These are phyloP conservation scores for Magallana angulata DNA, from an alignment of 1,140 invertebrate genomes.

Conservation along the genomic window DNA sequence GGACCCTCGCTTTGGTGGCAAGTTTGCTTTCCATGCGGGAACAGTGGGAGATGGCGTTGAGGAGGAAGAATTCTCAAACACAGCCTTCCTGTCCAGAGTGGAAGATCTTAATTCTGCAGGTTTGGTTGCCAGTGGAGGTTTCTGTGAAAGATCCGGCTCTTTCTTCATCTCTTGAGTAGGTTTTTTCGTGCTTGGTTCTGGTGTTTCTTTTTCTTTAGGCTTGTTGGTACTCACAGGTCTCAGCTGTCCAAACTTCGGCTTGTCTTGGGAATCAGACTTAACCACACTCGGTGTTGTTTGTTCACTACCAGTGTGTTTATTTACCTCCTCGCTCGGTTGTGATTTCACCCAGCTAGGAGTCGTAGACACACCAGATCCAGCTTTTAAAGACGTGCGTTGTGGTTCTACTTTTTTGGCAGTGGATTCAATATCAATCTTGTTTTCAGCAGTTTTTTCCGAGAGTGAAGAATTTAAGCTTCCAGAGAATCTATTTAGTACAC, in stretches of 20 bases:
- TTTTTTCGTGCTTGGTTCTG: conserved; percentile 4
- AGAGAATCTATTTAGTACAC: conserved; percentile 21
- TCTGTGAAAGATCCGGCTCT: conserved; percentile 21
- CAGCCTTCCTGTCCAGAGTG: conserved; percentile 1
- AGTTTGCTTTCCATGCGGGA: conserved; percentile 66
- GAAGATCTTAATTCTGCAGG: conserved; percentile 32
- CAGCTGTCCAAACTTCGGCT: conserved; percentile 34
- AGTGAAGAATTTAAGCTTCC: conserved; percentile 18
- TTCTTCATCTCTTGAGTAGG: conserved; percentile 38
- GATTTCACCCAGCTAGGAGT: conserved; percentile 58
- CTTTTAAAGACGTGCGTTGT: conserved; percentile 55
- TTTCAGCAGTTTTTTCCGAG: conserved; percentile 31
- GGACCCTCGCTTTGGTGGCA: conserved; percentile 56
- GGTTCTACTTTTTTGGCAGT: conserved; percentile 44
- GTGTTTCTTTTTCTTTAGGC: conserved; percentile 7
- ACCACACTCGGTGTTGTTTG: background rate
- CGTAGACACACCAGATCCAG: conserved; percentile 11
- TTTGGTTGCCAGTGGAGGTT: conserved; percentile 21
- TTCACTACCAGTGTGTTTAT: conserved; percentile 12
- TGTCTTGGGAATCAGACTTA: conserved; percentile 48
- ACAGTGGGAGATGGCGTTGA: conserved; percentile 47
- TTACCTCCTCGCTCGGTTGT: conserved; percentile 27
- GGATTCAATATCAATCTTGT: conserved; percentile 33
- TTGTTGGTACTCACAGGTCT: background rate
- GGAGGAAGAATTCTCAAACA: conserved; percentile 44